Evolutionary conservation across 2,888 invertebrate genomes (phyloP).

Genomic region (Exephanes ischioxanthus): DNA sequence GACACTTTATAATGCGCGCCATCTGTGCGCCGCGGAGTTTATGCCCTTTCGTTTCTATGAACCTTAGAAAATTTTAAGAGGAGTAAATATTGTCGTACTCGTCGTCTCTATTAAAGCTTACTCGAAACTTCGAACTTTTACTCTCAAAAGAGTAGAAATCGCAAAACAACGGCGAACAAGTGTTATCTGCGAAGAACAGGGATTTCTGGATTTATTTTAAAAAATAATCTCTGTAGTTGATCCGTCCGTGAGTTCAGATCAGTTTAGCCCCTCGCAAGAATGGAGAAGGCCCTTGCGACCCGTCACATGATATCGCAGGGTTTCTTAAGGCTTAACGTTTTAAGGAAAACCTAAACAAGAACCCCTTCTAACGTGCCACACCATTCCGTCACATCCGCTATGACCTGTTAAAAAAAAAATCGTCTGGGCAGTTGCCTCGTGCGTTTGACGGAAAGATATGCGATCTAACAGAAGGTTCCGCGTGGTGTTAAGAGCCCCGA

Average conservation of each 20-base stretch:
- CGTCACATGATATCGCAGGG: background rate
- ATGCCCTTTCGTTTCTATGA: constrained; percentile 40
- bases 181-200: background rate
- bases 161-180: background rate
- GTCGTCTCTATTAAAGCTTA: constrained; percentile 5
- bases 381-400: background rate
- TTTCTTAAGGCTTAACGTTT: background rate
- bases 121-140: background rate
- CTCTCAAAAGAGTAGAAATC: background rate
- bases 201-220: background rate
- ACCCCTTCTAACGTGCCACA: background rate
- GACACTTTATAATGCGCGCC: constrained; percentile 18
- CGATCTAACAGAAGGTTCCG: constrained; percentile 37
- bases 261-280: background rate
- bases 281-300: background rate
- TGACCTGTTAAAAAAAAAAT: background rate
- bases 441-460: constrained; percentile 23
- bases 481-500: constrained; percentile 55
- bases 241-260: background rate
- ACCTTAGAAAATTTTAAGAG: constrained; percentile 5
- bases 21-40: constrained; percentile 48
- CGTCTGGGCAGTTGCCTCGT: background rate
- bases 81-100: constrained; percentile 25
- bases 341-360: background rate
- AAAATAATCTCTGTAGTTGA: background rate